These are phyloP conservation scores for Lasioglossum figueresi DNA, from an alignment of 2,888 invertebrate genomes.

Conservation along the genomic window DNA sequence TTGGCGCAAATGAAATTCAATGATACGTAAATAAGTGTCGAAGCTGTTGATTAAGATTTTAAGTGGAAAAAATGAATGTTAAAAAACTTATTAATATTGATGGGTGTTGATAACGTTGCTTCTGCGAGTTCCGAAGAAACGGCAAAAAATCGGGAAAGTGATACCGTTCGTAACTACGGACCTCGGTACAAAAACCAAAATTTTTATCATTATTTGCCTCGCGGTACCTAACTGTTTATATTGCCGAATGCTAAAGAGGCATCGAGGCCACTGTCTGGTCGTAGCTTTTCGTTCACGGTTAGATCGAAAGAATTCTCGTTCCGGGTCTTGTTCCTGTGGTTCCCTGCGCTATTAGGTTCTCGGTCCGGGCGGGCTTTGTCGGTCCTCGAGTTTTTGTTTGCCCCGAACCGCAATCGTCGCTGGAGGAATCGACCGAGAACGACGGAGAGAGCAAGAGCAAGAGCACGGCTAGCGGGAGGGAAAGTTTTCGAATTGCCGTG, in stretches of 20 bases:
- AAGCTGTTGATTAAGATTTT: not conserved
- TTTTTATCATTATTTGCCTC: not conserved
- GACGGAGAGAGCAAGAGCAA: not conserved
- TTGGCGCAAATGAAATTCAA: not conserved
- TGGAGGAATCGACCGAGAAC: slow-evolving; percentile 9
- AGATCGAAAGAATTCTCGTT: not conserved
- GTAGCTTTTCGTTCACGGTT: not conserved
- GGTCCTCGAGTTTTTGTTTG: not conserved
- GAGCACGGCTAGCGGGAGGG: not conserved
- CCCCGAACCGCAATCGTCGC: not conserved
- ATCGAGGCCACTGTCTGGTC: not conserved
- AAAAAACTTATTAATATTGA: not conserved
- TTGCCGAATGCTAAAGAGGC: not conserved
- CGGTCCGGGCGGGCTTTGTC: not conserved
- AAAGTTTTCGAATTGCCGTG: slow-evolving; percentile 45
- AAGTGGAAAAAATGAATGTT: not conserved
- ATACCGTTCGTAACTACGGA: not conserved
- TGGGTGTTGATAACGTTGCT: not conserved
- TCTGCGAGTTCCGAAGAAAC: not conserved
- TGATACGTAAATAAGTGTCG: not conserved
- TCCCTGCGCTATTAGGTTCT: not conserved
- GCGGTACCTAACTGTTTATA: not conserved
- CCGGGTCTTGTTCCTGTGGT: not conserved
- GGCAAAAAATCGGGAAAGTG: not conserved
- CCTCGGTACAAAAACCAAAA: not conserved